phyloP scores from a whole-genome alignment of 2,113 vertebrate species.

The Caretta caretta region DNA sequence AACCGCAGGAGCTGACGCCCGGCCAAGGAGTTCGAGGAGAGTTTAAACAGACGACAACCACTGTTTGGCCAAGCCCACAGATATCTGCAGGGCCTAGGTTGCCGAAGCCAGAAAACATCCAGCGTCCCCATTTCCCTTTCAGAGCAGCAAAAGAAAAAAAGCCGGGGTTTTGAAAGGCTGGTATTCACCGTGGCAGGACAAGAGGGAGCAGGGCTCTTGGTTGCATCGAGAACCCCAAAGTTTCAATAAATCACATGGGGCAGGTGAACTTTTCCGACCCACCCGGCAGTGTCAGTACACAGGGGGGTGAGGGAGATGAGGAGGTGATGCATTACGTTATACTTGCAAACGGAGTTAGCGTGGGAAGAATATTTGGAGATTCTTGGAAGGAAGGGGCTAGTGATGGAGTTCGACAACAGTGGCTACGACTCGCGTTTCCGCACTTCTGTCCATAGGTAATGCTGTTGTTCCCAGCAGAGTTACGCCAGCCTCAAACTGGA shows the following conservation, averaged over 20 bases:
- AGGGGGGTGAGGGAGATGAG: neutral
- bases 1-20: neutral
- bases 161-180: neutral
- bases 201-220: fast-evolving
- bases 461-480: neutral
- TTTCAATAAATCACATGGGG: neutral
- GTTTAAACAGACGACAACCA: neutral
- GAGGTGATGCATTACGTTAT: neutral
- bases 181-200: neutral
- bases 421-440: neutral
- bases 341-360: neutral
- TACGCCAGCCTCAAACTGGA: neutral
- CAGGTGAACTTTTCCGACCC: neutral
- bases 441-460: neutral
- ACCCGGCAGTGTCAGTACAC: neutral
- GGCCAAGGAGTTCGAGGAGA: neutral
- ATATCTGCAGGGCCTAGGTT: neutral
- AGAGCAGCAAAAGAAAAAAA: neutral
- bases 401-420: neutral
- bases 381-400: neutral
- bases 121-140: neutral
- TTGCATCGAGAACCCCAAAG: no score
- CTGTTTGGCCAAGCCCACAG: neutral
- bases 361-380: neutral
- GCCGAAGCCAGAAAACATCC: neutral